A percentile compares a stretch with the other conserved stretches of the same genome.
Evolutionary conservation across 2,113 vertebrate species (phyloP).

Genomic region (Perca fluviatilis): DNA sequence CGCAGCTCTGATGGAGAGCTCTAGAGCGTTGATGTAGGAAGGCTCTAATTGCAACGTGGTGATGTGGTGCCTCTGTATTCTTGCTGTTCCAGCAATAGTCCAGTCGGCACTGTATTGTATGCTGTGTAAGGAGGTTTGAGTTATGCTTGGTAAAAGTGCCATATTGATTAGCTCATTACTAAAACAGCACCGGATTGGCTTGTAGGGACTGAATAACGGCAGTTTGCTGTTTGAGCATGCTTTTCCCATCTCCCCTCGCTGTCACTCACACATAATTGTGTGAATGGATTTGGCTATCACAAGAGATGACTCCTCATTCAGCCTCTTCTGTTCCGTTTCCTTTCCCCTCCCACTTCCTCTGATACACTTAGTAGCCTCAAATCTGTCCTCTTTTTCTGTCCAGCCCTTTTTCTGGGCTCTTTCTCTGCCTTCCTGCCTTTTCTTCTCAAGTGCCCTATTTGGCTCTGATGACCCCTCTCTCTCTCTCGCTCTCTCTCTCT

Average conservation of each 20-base stretch:
- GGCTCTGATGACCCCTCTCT: conserved; percentile 58
- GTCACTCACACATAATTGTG: conserved; percentile 65
- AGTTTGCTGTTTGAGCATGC: conserved; percentile 32
- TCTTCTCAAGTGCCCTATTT: conserved; percentile 77
- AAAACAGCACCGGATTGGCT: conserved; percentile 46
- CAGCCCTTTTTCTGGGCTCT: conserved; percentile 45
- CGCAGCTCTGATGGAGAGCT: conserved; percentile 71
- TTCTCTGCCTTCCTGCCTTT: conserved; percentile 76
- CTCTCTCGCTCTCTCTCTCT: conserved; percentile 47
- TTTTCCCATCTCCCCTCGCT: conserved; percentile 43
- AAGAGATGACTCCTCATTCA: conserved; percentile 68
- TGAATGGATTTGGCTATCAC: conserved; percentile 75
- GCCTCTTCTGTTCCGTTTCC: conserved; percentile 72
- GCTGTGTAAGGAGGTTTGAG: conserved; percentile 60
- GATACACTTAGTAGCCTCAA: conserved; percentile 63
- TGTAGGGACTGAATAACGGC: conserved; percentile 42
- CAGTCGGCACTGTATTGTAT: conserved; percentile 40
- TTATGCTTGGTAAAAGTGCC: conserved; percentile 55
- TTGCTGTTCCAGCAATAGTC: conserved; percentile 70
- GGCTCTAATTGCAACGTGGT: conserved; percentile 74
- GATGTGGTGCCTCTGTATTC: conserved; percentile 63
- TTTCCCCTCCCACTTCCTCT: conserved; percentile 74
- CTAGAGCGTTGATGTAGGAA: conserved; percentile 63
- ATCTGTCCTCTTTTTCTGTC: conserved; percentile 63
- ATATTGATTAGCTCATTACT: conserved; percentile 64